Percentiles rank a stretch among this genome's conserved stretches.
Evolutionary conservation across 1,140 invertebrate species (phyloP).

Genomic region (Pentalonia nigronervosa): DNA sequence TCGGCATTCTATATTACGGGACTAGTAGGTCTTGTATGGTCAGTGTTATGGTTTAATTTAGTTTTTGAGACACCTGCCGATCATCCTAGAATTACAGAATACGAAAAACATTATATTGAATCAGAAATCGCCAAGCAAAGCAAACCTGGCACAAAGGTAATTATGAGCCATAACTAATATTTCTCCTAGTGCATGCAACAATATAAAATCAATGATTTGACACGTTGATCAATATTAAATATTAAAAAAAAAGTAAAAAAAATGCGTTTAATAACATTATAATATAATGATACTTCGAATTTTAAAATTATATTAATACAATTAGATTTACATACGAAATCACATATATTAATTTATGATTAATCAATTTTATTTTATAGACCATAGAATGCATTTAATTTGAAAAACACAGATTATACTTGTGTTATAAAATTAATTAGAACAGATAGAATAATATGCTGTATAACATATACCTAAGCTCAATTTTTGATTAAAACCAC

Average conservation of each 20-base stretch:
- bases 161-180: background rate
- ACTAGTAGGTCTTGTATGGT: slow-evolving; percentile 80
- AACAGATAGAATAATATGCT: background rate
- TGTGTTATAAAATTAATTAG: background rate
- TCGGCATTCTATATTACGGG: slow-evolving; percentile 64
- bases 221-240: background rate
- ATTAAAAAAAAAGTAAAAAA: background rate
- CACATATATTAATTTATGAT: background rate
- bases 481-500: background rate
- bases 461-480: background rate
- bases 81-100: slow-evolving; percentile 83
- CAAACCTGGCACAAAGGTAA: slow-evolving; percentile 51
- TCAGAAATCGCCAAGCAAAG: slow-evolving; percentile 69
- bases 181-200: background rate
- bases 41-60: slow-evolving; percentile 81
- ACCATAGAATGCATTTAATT: background rate
- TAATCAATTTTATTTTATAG: background rate
- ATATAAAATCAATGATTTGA: background rate
- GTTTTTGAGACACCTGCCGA: slow-evolving; percentile 84
- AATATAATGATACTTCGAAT: background rate
- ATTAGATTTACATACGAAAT: background rate
- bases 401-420: background rate
- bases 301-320: background rate
- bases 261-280: background rate
- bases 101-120: slow-evolving; percentile 83